Percentiles rank a stretch among this genome's conserved stretches.
phyloP scores from a whole-genome alignment of 2,888 invertebrate species.

The Andricus curvator region DNA sequence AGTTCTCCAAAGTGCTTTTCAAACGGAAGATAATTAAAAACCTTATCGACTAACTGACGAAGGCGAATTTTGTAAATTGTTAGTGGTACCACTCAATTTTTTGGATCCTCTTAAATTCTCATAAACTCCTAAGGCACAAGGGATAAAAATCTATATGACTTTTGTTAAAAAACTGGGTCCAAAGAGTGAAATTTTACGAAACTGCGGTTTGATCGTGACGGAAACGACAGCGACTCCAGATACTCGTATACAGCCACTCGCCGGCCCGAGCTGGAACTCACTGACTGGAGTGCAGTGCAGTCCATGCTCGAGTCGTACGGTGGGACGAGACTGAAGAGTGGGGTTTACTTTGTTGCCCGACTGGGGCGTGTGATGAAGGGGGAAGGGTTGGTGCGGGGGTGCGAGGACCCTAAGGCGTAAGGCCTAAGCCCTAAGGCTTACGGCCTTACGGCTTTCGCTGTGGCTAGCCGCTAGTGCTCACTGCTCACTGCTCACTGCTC shows the following conservation, averaged over 20 bases:
- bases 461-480: background rate
- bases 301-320: conserved; percentile 51
- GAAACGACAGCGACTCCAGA: background rate
- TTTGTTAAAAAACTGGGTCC: background rate
- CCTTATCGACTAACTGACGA: background rate
- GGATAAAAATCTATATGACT: background rate
- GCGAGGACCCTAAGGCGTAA: conserved; percentile 6
- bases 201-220: background rate
- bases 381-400: conserved; percentile 7
- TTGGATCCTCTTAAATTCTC: too few relatives aligned
- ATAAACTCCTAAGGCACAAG: background rate
- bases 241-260: conserved; percentile 57
- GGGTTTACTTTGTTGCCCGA: conserved; percentile 8
- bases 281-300: conserved; percentile 62
- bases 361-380: conserved; percentile 6
- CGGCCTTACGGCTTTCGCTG: background rate
- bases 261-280: conserved; percentile 70
- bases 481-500: background rate
- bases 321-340: conserved; percentile 51
- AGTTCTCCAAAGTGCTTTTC: too few relatives aligned
- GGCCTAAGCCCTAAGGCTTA: conserved; percentile 10
- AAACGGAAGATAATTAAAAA: too few relatives aligned
- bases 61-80: background rate
- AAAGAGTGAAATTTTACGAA: background rate
- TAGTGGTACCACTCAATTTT: too few relatives aligned